Evolutionary conservation across 2,888 invertebrate genomes (phyloP).

Genomic region (Gortyna flavago): DNA sequence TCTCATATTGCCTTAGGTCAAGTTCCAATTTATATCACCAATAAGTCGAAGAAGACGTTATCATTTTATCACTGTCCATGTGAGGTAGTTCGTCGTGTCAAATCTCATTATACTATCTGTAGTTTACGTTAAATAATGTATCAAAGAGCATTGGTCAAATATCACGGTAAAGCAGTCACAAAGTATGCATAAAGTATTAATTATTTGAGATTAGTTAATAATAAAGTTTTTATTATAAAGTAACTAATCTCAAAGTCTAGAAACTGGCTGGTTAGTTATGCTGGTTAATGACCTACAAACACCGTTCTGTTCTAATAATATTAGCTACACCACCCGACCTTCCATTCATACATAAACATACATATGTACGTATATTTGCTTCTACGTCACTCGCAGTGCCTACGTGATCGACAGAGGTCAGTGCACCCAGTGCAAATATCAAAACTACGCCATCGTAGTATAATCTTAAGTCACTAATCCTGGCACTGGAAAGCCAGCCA

Average conservation of each 20-base stretch:
- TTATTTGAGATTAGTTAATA: no score
- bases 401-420: conserved; percentile 74
- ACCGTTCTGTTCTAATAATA: conserved; percentile 55
- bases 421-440: conserved; percentile 83
- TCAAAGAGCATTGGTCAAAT: background rate
- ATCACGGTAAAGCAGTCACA: background rate
- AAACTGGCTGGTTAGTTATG: background rate
- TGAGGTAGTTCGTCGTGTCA: background rate
- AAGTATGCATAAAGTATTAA: background rate
- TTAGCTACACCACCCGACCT: conserved; percentile 39
- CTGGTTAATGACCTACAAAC: conserved; percentile 56
- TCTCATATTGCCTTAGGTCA: background rate
- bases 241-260: background rate
- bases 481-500: conserved; percentile 37
- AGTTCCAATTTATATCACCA: background rate
- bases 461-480: conserved; percentile 30
- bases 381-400: conserved; percentile 55
- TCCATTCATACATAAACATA: conserved; percentile 50
- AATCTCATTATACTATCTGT: background rate
- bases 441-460: conserved; percentile 51
- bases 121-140: background rate
- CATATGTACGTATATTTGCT: conserved; percentile 40
- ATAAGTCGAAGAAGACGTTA: background rate
- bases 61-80: background rate
- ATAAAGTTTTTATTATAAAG: no score